These are phyloP conservation scores for Heliothis subflexa DNA, from an alignment of 1,140 invertebrate species.

Conservation along the genomic window DNA sequence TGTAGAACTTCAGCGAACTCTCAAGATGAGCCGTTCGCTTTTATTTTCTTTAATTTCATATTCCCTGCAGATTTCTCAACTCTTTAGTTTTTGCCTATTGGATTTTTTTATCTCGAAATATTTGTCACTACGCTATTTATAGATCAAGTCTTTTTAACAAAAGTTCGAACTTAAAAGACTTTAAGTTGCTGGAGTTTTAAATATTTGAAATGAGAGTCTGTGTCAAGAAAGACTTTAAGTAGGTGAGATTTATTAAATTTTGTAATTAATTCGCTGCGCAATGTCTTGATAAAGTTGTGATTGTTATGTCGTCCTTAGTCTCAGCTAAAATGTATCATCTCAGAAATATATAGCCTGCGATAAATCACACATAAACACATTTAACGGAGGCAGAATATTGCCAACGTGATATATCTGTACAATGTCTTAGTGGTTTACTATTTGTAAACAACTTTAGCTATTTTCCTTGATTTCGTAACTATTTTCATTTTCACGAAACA, in stretches of 20 bases:
- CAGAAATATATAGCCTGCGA: not conserved
- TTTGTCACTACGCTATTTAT: conserved; percentile 9
- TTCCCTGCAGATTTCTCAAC: conserved; percentile 32
- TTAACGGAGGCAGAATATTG: conserved; percentile 27
- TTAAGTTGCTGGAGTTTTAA: not conserved
- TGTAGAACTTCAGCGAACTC: conserved; percentile 41
- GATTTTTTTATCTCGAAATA: conserved; percentile 1
- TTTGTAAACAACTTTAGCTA: conserved; percentile 28
- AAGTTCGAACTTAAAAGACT: not conserved
- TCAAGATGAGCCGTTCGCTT: conserved; percentile 41
- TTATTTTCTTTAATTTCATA: conserved; percentile 51
- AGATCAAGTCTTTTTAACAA: conserved; percentile 3
- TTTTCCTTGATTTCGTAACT: conserved; percentile 10
- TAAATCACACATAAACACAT: conserved; percentile 32
- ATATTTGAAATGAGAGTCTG: not conserved
- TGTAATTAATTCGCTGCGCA: not conserved
- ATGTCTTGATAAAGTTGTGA: not conserved
- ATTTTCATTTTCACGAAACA: not conserved
- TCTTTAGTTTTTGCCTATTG: conserved; percentile 30
- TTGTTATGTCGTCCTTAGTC: not conserved
- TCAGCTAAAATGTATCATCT: conserved; percentile 30
- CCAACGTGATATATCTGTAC: conserved; percentile 20
- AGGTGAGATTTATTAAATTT: not conserved
- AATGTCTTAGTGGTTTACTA: conserved; percentile 27
- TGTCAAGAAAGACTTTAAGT: not conserved